Base-by-base conservation (phyloP, 2,888 invertebrate species). In the Drosophila helvetica region DNA sequence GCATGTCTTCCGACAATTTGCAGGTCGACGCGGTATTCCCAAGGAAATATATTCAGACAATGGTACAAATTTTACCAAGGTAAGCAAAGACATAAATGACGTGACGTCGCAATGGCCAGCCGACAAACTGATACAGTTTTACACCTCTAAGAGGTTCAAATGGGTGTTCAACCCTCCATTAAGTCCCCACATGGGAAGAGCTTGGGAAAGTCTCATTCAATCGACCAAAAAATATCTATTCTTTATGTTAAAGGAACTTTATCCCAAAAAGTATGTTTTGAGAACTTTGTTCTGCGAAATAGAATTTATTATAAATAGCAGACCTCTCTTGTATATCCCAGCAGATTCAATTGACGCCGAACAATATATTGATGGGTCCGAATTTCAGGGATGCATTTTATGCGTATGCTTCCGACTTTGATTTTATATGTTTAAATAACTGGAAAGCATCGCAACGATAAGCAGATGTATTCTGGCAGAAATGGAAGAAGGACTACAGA, bases 271-370 rank as follows among this genome's bases (percentile, higher is more conserved):
- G 27, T 52, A 53, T 22, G 53, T 53, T 15, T 47, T 60, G 22
- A 61, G 19, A 25, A 61, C 61, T 18, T 33, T 61, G 27, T 61
- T 48, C n/a, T 53, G 53, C 22, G 53, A 60, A 46, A 60, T 53
- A 22, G 53, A 54, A 22, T 50, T 50, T 17, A 30, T 50, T n/a
- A 27, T 27, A 27, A 30, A 50, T 25, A 50, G 27, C 8, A 27
- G 50, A 50, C 30, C 50, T 8, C 27, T 50, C n/a, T n/a, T 17
- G 15, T 50, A 25, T 17, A 50, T n/a, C n/a, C n/a, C n/a, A n/a
- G n/a, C n/a, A n/a, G n/a, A n/a, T 30, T 27, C n/a, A 25, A 15
- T 60, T 60, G 60, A 60, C 60, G 2, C 60, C 60, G 9, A 60
- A 60, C 15, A n/a, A 47, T 53, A 19, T 60, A n/a, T 53, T 60